phyloP scores from a whole-genome alignment of 2,113 vertebrate species.

The Lophura nycthemera region DNA sequence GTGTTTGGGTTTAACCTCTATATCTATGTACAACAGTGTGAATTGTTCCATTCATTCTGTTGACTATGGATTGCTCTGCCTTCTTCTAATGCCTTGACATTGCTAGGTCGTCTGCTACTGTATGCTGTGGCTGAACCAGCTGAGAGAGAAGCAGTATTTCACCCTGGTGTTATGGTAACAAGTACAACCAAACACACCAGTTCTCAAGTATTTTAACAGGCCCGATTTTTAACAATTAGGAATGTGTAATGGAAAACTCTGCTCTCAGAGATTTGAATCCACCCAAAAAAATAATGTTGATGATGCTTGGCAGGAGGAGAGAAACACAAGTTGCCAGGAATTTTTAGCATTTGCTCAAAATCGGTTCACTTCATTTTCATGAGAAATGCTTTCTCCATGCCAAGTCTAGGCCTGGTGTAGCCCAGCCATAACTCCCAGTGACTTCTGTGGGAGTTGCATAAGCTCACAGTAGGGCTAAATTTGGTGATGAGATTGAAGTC shows the following conservation, averaged over 20 bases:
- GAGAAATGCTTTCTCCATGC: conserved; percentile 67
- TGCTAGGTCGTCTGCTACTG: conserved; percentile 66
- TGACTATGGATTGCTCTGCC: conserved; percentile 71
- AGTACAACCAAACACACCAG: conserved; percentile 67
- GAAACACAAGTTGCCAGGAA: conserved; percentile 67
- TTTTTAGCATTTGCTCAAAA: conserved; percentile 70
- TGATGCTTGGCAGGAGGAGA: conserved; percentile 73
- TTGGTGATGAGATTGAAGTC: conserved; percentile 54
- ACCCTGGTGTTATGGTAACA: conserved; percentile 73
- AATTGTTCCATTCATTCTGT: conserved; percentile 82
- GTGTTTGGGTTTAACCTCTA: conserved; percentile 87
- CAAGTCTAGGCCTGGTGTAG: conserved; percentile 63
- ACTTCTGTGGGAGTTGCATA: conserved; percentile 62
- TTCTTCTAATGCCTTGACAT: conserved; percentile 69
- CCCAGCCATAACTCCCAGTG: conserved; percentile 62
- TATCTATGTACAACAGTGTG: conserved; percentile 79
- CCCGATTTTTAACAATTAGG: conserved; percentile 73
- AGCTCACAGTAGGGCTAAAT: conserved; percentile 62
- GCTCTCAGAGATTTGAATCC: conserved; percentile 66
- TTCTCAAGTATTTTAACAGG: conserved; percentile 67
- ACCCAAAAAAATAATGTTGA: conserved; percentile 77
- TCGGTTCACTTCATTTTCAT: conserved; percentile 71
- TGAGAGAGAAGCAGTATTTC: conserved; percentile 61
- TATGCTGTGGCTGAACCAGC: conserved; percentile 53
- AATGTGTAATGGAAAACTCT: conserved; percentile 75